These are phyloP conservation scores for Cheilosia vulpina DNA, from an alignment of 2,888 invertebrate species.

Conservation along the genomic window DNA sequence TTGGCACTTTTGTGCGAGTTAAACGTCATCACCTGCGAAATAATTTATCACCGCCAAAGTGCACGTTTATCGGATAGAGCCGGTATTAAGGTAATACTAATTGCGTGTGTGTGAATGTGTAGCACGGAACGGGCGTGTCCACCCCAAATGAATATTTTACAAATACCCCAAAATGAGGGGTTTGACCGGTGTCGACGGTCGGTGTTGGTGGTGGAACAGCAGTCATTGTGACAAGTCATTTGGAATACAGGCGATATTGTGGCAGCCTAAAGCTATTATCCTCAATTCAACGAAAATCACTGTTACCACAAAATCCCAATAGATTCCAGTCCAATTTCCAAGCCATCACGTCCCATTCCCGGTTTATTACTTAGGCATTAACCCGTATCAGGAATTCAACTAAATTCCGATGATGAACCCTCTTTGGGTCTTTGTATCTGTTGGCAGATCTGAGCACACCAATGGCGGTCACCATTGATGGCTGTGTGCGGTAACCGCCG, in stretches of 20 bases:
- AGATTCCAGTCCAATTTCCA: conserved; percentile 52
- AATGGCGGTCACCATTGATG: conserved; percentile 77
- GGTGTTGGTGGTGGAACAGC: conserved; percentile 23
- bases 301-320: conserved; percentile 61
- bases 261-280: conserved; percentile 56
- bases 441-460: conserved; percentile 55
- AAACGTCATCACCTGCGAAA: conserved; percentile 80
- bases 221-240: conserved; percentile 25
- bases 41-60: conserved; percentile 80
- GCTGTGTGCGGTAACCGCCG: conserved; percentile 79
- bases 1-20: conserved; percentile 81
- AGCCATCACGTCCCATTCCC: conserved; percentile 22
- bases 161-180: conserved; percentile 32
- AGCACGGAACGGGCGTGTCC: not conserved
- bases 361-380: conserved; percentile 66
- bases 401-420: conserved; percentile 15
- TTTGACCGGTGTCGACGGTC: conserved; percentile 3
- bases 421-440: not conserved
- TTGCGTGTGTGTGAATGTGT: conserved; percentile 25
- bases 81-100: conserved; percentile 79
- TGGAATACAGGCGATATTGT: conserved; percentile 41
- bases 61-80: conserved; percentile 80
- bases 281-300: conserved; percentile 55
- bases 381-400: conserved; percentile 51
- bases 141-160: conserved; percentile 36